Conservation (phyloP, 1,140 invertebrate species). For the Cyclargus thomasi region DNA sequence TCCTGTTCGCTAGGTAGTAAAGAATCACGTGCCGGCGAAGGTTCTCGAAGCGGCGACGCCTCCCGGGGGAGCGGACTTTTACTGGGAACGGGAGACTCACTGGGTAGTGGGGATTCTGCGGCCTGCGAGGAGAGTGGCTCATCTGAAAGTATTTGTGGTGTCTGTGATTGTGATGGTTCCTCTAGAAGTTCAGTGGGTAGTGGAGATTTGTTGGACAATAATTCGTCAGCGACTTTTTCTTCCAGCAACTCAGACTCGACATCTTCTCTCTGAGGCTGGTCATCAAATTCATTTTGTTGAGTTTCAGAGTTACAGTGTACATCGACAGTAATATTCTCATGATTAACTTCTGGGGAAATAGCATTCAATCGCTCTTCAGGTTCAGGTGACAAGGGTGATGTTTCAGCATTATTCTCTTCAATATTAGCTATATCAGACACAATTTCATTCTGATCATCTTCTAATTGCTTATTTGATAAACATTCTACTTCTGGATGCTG, state of each 20-base stretch:
- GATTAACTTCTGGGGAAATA: conserved; percentile 24
- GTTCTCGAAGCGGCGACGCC: conserved; percentile 25
- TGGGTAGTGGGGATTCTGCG: conserved; percentile 31
- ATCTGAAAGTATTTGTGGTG: neutral
- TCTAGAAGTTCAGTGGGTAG: conserved; percentile 4
- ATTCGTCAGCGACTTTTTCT: conserved; percentile 24
- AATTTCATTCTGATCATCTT: conserved; percentile 33
- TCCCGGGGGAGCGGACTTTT: conserved; percentile 25
- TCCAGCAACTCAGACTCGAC: conserved; percentile 38
- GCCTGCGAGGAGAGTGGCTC: conserved; percentile 26
- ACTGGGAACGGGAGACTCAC: conserved; percentile 21
- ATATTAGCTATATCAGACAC: conserved; percentile 24
- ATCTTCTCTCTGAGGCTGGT: conserved; percentile 23
- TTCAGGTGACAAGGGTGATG: conserved; percentile 21
- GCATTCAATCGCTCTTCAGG: conserved; percentile 23
- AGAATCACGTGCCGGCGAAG: neutral
- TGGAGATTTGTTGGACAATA: conserved; percentile 4
- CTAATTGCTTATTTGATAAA: conserved; percentile 26
- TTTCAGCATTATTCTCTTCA: conserved; percentile 21
- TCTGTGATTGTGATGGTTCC: neutral
- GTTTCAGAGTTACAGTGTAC: conserved; percentile 40
- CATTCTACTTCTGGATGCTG: conserved; percentile 26
- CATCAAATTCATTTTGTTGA: conserved; percentile 25
- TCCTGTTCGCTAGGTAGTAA: neutral
- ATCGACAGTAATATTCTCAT: conserved; percentile 44